Evolutionary conservation across 2,888 invertebrate species (phyloP).

Genomic region (Pachycephus smyrnensis): DNA sequence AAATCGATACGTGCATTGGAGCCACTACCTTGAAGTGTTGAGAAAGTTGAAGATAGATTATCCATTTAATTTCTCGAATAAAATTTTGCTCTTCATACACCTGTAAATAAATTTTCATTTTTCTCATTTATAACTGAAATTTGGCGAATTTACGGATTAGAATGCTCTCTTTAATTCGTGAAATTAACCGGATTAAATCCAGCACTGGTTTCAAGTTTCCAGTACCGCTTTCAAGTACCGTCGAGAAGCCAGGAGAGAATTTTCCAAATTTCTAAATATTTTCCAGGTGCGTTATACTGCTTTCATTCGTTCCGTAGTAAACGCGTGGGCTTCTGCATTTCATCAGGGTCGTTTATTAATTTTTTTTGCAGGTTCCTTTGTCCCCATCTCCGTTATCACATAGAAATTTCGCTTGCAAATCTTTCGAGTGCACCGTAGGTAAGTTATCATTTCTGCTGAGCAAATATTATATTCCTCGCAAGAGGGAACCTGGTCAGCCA

Average conservation of each 20-base stretch:
- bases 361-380: slow-evolving; percentile 13
- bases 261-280: neutral
- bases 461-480: neutral
- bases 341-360: neutral
- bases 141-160: neutral
- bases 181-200: no score
- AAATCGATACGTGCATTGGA: neutral
- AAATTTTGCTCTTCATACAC: neutral
- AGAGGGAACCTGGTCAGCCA: neutral
- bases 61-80: neutral
- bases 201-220: neutral
- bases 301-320: neutral
- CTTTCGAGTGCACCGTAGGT: neutral
- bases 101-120: neutral
- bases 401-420: neutral
- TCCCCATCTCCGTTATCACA: slow-evolving; percentile 4
- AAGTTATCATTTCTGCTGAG: neutral
- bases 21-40: neutral
- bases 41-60: neutral
- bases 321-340: neutral
- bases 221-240: neutral
- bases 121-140: neutral
- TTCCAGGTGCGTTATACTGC: neutral
- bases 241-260: neutral
- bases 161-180: no score